Conservation (phyloP, 2,888 invertebrate genomes). For the Epistrophella euchroma region DNA sequence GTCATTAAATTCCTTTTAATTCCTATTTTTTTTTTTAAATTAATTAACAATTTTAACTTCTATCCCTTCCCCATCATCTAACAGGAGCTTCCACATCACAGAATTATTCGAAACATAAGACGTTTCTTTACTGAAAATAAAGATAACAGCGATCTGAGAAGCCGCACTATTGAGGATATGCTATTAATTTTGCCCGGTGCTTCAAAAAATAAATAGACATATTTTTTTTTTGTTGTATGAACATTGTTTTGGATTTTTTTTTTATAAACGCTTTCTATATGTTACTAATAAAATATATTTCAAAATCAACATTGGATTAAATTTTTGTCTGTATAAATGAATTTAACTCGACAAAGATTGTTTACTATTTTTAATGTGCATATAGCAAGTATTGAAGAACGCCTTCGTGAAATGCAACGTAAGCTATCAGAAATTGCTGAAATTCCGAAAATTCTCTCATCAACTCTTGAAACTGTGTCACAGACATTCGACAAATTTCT, state of each 20-base stretch:
- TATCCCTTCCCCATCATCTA: constrained; percentile 62
- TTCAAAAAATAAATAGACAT: constrained; percentile 77
- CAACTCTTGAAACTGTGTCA: constrained; percentile 82
- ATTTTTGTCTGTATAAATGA: background rate
- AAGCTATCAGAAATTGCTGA: constrained; percentile 83
- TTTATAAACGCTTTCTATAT: constrained; percentile 59
- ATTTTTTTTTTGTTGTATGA: background rate
- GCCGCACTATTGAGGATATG: constrained; percentile 83
- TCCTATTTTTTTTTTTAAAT: constrained; percentile 22
- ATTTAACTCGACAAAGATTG: background rate
- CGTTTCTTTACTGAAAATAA: constrained; percentile 83
- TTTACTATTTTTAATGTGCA: background rate
- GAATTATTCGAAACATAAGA: constrained; percentile 86
- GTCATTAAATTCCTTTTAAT: constrained; percentile 60
- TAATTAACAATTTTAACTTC: constrained; percentile 59
- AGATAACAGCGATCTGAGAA: constrained; percentile 81
- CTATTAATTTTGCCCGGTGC: constrained; percentile 82
- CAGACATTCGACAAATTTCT: constrained; percentile 81
- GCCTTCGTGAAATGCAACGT: constrained; percentile 82
- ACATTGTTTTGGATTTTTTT: constrained; percentile 31
- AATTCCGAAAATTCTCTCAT: constrained; percentile 82
- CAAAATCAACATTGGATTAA: background rate
- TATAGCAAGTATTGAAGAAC: constrained; percentile 80
- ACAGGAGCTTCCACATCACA: constrained; percentile 87
- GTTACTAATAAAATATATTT: constrained; percentile 64